Base-by-base conservation (phyloP, 2,888 invertebrate species). In the Pediacus dermestoides region DNA sequence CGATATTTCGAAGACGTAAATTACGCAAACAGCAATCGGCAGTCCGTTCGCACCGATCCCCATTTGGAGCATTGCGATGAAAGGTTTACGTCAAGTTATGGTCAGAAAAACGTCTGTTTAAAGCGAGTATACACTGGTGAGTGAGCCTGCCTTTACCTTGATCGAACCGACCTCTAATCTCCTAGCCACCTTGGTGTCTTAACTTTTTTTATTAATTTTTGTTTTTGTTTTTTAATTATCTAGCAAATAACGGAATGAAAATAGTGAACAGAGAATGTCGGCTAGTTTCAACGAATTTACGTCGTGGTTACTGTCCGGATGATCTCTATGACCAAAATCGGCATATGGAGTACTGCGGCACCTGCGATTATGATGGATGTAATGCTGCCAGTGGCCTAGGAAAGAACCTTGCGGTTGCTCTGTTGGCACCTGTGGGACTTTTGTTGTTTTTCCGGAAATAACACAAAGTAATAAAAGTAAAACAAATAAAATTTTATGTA, bases 81-180 rank as follows among this genome's bases (percentile, higher is more conserved):
- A 8, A 49, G 42, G 44, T 45, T 45, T 30, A 46, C 48, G 2
- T 33, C 35, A 3, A 48, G 39, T 16, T 43, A 38, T 16, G 44
- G 42, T 16, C 48, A 51, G 11, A 55, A 53, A 34, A 53, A 50
- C 22, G 53, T 57, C 1, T 57, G 57, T 25, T n/a, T 57, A 2
- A 57, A 57, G 33, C 36, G 42, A 14, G 52, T 57, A 15, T 30
- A 34, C 14, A 44, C 42, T 42, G 48, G 56, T 56, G 39, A 46
- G 34, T n/a, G n/a, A n/a, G n/a, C n/a, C n/a, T n/a, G n/a, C n/a
- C n/a, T n/a, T n/a, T n/a, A n/a, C n/a, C n/a, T n/a, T n/a, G n/a
- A n/a, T n/a, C n/a, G n/a, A n/a, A n/a, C n/a, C n/a, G n/a, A n/a
- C n/a, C n/a, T n/a, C n/a, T n/a, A n/a, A n/a, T n/a, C n/a, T n/a